These are phyloP conservation scores for Listrodromus nycthemerus DNA, from an alignment of 2,888 invertebrate species.

Conservation along the genomic window DNA sequence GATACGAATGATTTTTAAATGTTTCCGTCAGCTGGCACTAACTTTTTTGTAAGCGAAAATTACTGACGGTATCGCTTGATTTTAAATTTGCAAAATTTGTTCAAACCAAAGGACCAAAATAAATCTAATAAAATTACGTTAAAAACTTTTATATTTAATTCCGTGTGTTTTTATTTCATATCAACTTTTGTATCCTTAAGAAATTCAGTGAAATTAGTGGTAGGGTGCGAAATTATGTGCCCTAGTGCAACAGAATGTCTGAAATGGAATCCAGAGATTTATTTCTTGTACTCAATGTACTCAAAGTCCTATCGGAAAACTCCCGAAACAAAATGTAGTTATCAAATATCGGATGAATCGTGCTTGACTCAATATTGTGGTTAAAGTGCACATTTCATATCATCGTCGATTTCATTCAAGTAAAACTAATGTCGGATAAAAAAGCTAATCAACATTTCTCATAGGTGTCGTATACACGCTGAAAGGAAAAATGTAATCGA, in stretches of 20 bases:
- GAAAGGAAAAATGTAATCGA: no score
- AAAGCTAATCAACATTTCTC: no score
- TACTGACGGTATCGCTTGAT: neutral
- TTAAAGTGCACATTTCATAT: no score
- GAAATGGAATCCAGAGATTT: neutral
- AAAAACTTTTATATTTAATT: neutral
- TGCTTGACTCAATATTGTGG: no score
- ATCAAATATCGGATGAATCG: no score
- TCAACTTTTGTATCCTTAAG: neutral
- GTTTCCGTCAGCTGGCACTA: neutral
- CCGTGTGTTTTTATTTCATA: neutral
- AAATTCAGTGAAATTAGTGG: neutral
- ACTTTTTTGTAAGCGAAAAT: neutral
- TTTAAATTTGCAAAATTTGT: neutral
- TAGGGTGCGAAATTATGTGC: no score
- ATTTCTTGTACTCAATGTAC: neutral
- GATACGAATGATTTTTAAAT: neutral
- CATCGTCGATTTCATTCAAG: no score
- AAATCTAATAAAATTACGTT: neutral
- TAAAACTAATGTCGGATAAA: no score
- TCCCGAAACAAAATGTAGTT: neutral
- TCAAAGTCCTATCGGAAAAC: neutral
- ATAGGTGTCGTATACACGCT: no score
- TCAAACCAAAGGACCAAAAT: slow-evolving; percentile 16
- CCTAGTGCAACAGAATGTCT: no score